These are phyloP conservation scores for Nyleta sp. DNA, from an alignment of 2,888 invertebrate species.

Conservation along the genomic window DNA sequence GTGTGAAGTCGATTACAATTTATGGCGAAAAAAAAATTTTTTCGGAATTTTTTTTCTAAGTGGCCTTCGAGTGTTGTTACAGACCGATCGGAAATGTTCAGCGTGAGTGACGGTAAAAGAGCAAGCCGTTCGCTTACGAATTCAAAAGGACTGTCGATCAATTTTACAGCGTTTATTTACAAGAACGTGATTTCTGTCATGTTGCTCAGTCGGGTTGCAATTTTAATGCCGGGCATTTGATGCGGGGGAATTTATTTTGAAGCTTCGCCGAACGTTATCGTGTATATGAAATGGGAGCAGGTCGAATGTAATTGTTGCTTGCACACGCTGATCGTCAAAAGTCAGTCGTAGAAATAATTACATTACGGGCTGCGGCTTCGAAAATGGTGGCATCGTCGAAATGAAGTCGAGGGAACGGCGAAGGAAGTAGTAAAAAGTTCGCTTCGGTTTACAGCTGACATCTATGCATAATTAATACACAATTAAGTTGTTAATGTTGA, in stretches of 20 bases:
- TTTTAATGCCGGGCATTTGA: conserved; percentile 11
- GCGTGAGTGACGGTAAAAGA: conserved; percentile 37
- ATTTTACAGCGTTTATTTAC: conserved; percentile 11
- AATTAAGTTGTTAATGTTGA: neutral
- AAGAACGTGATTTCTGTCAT: conserved; percentile 1
- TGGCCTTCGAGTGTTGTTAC: conserved; percentile 57
- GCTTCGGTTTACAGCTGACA: conserved; percentile 1
- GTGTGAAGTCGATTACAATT: conserved; percentile 57
- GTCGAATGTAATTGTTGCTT: no score
- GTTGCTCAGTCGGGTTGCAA: neutral
- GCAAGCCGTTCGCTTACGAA: conserved; percentile 7
- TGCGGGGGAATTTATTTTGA: no score
- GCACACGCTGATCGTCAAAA: no score
- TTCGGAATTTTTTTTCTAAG: conserved; percentile 46
- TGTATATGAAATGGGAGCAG: no score
- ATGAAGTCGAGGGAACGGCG: neutral
- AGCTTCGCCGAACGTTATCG: no score
- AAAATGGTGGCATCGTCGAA: no score
- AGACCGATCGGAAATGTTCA: conserved; percentile 36
- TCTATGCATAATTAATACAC: conserved; percentile 13
- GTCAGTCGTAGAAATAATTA: no score
- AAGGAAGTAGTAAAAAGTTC: neutral
- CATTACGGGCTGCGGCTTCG: no score
- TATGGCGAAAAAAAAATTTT: no score
- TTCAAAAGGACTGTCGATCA: neutral